Conservation (phyloP, 2,888 invertebrate species). For the Microdon myrmicae region DNA sequence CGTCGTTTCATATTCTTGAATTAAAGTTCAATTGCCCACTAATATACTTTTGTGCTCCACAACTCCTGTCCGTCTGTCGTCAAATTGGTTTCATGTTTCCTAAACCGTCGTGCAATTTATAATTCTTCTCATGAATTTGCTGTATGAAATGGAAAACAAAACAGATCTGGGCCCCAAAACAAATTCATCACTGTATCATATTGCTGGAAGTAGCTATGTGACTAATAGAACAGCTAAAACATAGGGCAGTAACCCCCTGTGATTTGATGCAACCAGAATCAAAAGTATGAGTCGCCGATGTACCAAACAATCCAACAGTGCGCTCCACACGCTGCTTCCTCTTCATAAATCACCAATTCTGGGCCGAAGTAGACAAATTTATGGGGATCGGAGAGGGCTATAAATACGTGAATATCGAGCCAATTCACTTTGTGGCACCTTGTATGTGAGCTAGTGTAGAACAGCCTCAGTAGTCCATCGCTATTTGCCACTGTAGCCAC, state of each 20-base stretch:
- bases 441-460: slow-evolving; percentile 2
- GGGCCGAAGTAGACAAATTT: slow-evolving; percentile 43
- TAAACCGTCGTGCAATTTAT: slow-evolving; percentile 37
- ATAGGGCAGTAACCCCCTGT: no score
- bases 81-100: slow-evolving; percentile 30
- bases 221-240: no score
- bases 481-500: slow-evolving; percentile 16
- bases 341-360: slow-evolving; percentile 42
- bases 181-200: no score
- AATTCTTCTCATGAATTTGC: slow-evolving; percentile 38
- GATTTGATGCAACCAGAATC: no score
- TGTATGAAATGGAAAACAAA: not conserved
- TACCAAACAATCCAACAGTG: no score
- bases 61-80: no score
- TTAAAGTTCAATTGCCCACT: no score
- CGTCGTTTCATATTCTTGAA: no score
- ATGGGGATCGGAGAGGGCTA: slow-evolving; percentile 45
- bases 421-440: slow-evolving; percentile 47
- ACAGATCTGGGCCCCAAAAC: no score
- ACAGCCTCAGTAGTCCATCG: not conserved
- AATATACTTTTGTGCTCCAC: no score
- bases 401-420: slow-evolving; percentile 49
- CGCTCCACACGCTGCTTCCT: slow-evolving; percentile 17
- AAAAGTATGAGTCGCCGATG: no score
- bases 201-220: no score